Conservation (phyloP, 2,888 invertebrate genomes). For the Tortricodes alternella region DNA sequence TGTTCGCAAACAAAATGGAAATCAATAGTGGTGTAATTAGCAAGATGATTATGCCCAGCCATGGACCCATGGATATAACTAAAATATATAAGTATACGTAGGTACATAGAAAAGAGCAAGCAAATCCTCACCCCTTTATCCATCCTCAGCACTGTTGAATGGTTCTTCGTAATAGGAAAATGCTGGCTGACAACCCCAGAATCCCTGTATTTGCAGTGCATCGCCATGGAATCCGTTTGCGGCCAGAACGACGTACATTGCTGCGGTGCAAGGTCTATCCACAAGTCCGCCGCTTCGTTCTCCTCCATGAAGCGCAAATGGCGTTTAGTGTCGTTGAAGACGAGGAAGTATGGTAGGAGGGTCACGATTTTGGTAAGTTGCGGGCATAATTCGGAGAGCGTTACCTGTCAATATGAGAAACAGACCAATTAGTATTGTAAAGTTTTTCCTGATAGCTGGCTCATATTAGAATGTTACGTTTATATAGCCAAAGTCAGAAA, state of each 20-base stretch:
- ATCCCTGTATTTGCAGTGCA: constrained; percentile 90
- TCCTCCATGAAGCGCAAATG: constrained; percentile 90
- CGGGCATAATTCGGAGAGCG: constrained; percentile 87
- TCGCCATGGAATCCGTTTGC: constrained; percentile 89
- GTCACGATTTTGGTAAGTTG: constrained; percentile 91
- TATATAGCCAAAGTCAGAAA: too few species aligned
- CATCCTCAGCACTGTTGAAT: constrained; percentile 90
- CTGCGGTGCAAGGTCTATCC: constrained; percentile 88
- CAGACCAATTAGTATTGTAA: not conserved
- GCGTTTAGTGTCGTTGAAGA: constrained; percentile 87
- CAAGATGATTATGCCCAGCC: too few species aligned
- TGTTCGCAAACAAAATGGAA: too few species aligned
- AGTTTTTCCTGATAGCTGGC: too few species aligned
- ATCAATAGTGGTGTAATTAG: too few species aligned
- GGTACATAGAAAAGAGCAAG: too few species aligned
- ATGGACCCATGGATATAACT: too few species aligned
- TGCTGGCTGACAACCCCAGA: constrained; percentile 90
- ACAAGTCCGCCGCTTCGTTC: constrained; percentile 91
- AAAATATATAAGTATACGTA: too few species aligned
- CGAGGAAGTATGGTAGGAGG: constrained; percentile 89
- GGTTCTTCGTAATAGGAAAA: constrained; percentile 87
- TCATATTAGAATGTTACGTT: too few species aligned
- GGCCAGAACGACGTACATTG: constrained; percentile 92
- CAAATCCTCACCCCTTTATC: constrained; percentile 88
- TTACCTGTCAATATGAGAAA: constrained; percentile 72